Evolutionary conservation across 2,888 invertebrate genomes (phyloP).

Genomic region (Smittia sp.): DNA sequence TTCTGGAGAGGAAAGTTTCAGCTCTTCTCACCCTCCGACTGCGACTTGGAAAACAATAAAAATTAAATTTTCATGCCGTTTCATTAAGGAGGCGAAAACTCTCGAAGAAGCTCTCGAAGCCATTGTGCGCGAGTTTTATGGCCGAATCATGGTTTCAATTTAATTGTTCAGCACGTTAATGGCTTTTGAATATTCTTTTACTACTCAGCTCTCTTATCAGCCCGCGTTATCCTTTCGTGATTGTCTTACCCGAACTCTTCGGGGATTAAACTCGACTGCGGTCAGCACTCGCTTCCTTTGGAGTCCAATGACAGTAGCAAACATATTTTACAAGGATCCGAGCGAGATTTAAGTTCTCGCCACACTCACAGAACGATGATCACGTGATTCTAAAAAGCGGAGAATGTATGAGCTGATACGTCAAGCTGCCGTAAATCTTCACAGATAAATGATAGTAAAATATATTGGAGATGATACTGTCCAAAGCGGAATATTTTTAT

Average conservation of each 20-base stretch:
- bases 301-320: neutral
- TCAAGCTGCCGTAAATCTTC: conserved; percentile 42
- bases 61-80: conserved; percentile 16
- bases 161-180: conserved; percentile 22
- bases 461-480: conserved; percentile 42
- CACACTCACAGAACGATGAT: neutral
- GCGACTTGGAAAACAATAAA: conserved; percentile 22
- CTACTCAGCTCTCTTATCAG: neutral
- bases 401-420: conserved; percentile 39
- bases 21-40: neutral
- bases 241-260: neutral
- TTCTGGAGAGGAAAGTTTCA: neutral
- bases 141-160: conserved; percentile 17
- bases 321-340: neutral
- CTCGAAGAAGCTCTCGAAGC: conserved; percentile 15
- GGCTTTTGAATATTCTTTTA: neutral
- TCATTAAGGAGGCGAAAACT: conserved; percentile 17
- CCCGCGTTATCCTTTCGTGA: neutral
- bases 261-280: neutral
- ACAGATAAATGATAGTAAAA: conserved; percentile 41
- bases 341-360: conserved; percentile 37
- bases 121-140: conserved; percentile 9
- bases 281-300: no score
- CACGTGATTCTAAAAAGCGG: neutral
- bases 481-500: conserved; percentile 39